Conservation (phyloP, 2,113 vertebrate species). For the Strix aluco region DNA sequence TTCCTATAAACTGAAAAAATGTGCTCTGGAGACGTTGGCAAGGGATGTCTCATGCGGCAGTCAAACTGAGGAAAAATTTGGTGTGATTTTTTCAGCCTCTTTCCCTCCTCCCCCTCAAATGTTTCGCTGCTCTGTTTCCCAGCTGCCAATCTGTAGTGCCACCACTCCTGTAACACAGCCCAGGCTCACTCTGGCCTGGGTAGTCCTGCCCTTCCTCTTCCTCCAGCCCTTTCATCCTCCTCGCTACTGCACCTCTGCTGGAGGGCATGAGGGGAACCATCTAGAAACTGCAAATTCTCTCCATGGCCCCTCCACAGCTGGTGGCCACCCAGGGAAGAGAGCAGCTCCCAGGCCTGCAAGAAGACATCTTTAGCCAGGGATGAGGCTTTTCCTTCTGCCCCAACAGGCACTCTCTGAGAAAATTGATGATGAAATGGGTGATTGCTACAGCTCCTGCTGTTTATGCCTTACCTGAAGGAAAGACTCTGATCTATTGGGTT, state of each 20-base stretch:
- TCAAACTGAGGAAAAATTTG: not conserved
- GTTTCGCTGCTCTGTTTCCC: not conserved
- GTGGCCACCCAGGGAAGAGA: not conserved
- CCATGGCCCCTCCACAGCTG: not conserved
- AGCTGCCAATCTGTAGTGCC: not conserved
- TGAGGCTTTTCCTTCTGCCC: not conserved
- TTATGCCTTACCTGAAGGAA: not conserved
- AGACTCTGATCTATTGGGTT: not conserved
- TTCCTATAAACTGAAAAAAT: not conserved
- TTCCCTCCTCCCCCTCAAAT: not conserved
- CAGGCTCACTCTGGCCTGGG: accelerated
- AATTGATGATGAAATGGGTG: not conserved
- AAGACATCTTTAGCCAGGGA: not conserved
- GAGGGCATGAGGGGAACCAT: not conserved
- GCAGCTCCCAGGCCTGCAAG: not conserved
- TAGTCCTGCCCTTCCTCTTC: not conserved
- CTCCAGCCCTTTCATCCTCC: not conserved
- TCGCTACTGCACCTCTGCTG: not conserved
- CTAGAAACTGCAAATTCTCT: not conserved
- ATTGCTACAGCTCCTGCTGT: not conserved
- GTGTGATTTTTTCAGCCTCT: not conserved
- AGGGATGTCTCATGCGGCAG: not conserved
- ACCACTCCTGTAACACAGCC: not conserved
- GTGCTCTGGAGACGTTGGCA: not conserved
- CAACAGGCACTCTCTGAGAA: not conserved